A percentile compares a stretch with the other conserved stretches of the same genome.
Conservation (phyloP, 2,113 vertebrate species). For the Aegotheles bennettii region DNA sequence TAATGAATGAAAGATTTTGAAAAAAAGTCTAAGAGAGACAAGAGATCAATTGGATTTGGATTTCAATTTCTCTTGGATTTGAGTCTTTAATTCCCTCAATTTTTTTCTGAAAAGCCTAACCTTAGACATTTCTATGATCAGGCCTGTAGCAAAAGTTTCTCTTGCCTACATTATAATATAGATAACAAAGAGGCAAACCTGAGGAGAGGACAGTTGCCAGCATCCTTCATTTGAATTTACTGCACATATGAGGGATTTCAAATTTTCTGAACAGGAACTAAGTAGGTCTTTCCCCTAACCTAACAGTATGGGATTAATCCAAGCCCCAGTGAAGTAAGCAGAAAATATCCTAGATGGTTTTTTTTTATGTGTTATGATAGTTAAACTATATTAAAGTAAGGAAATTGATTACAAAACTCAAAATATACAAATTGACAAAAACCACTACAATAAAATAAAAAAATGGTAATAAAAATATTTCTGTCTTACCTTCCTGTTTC, state of each 20-base stretch:
- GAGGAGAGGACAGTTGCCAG: not conserved
- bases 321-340: not conserved
- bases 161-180: not conserved
- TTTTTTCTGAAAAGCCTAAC: not conserved
- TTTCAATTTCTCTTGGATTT: not conserved
- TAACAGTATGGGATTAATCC: not conserved
- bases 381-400: not conserved
- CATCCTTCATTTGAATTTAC: not conserved
- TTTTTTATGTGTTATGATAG: not conserved
- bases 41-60: not conserved
- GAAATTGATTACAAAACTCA: not conserved
- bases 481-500: not conserved
- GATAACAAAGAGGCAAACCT: not conserved
- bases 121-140: not conserved
- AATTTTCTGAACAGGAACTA: not conserved
- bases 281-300: not conserved
- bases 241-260: not conserved
- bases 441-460: fast-evolving
- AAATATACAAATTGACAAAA: not conserved
- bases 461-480: not conserved
- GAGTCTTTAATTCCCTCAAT: not conserved
- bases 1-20: not conserved
- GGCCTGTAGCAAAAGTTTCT: not conserved
- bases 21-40: not conserved
- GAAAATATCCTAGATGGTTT: not conserved